Conservation (phyloP, 2,113 vertebrate genomes). For the Limanda limanda region DNA sequence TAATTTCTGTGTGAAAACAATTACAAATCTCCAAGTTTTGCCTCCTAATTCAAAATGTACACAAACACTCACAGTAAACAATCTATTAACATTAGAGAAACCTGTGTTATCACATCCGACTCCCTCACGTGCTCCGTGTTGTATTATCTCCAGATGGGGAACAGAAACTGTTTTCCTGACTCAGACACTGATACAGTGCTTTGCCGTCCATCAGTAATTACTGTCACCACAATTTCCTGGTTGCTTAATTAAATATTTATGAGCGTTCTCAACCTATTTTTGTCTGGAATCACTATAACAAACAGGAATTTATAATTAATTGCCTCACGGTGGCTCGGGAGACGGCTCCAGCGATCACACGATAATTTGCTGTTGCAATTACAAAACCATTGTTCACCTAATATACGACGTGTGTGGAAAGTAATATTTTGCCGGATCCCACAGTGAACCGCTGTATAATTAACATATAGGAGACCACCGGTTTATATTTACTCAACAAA, state of each 20-base stretch:
- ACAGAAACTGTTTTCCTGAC: not conserved
- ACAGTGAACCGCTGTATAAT: not conserved
- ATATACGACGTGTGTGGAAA: slow-evolving; percentile 33
- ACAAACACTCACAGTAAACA: too few species aligned
- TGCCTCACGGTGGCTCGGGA: slow-evolving; percentile 43
- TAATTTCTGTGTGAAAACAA: not conserved
- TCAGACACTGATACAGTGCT: slow-evolving; percentile 28
- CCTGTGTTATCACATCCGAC: not conserved
- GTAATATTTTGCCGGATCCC: slow-evolving; percentile 13
- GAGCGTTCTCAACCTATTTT: slow-evolving; percentile 41
- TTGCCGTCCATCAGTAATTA: slow-evolving; percentile 55
- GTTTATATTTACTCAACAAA: not conserved
- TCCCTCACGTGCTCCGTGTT: not conserved
- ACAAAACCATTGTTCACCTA: slow-evolving; percentile 52
- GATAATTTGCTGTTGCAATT: slow-evolving; percentile 60
- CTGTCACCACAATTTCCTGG: slow-evolving; percentile 54
- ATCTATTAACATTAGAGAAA: not conserved
- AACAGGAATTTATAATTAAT: slow-evolving; percentile 70
- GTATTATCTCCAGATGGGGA: slow-evolving; percentile 27
- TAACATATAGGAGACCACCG: not conserved
- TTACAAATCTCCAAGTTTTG: not conserved
- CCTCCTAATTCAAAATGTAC: too few species aligned
- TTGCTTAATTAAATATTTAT: slow-evolving; percentile 68
- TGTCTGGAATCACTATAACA: slow-evolving; percentile 62
- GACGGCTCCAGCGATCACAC: slow-evolving; percentile 57